phyloP scores from a whole-genome alignment of 1,140 invertebrate species.

The Spodoptera frugiperda region DNA sequence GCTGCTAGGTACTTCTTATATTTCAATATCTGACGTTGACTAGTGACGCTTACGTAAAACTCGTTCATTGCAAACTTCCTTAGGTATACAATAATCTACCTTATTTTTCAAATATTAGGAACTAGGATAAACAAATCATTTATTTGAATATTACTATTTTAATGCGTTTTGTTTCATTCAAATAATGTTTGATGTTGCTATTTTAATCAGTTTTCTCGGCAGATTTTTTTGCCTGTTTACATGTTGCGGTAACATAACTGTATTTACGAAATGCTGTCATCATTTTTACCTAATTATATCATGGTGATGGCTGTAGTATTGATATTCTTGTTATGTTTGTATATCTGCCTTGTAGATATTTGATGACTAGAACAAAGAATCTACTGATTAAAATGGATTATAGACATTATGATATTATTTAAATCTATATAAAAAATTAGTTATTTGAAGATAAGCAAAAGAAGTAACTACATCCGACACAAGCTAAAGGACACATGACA shows the following conservation, averaged over 20 bases:
- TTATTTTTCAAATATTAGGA: constrained; percentile 23
- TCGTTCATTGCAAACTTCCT: constrained; percentile 31
- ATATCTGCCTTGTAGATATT: constrained; percentile 10
- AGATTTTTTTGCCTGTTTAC: constrained; percentile 26
- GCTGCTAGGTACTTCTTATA: constrained; percentile 48
- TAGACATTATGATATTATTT: constrained; percentile 37
- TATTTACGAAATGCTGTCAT: constrained; percentile 15
- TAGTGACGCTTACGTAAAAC: constrained; percentile 27
- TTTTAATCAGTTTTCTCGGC: constrained; percentile 34
- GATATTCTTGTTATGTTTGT: neutral
- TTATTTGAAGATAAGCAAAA: too few relatives aligned
- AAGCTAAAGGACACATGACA: too few relatives aligned
- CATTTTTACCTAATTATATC: neutral
- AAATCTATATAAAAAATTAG: too few relatives aligned
- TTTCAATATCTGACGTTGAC: constrained; percentile 43
- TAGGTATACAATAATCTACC: constrained; percentile 5
- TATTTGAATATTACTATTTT: constrained; percentile 46
- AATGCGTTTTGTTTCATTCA: constrained; percentile 49
- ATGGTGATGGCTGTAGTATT: neutral
- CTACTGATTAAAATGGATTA: constrained; percentile 39
- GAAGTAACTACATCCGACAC: too few relatives aligned
- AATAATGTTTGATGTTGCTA: constrained; percentile 26
- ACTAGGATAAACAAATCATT: constrained; percentile 35
- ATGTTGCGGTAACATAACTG: constrained; percentile 23
- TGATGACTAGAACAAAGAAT: constrained; percentile 9